phyloP scores from a whole-genome alignment of 2,888 invertebrate genomes.

The Aethes cnicana region DNA sequence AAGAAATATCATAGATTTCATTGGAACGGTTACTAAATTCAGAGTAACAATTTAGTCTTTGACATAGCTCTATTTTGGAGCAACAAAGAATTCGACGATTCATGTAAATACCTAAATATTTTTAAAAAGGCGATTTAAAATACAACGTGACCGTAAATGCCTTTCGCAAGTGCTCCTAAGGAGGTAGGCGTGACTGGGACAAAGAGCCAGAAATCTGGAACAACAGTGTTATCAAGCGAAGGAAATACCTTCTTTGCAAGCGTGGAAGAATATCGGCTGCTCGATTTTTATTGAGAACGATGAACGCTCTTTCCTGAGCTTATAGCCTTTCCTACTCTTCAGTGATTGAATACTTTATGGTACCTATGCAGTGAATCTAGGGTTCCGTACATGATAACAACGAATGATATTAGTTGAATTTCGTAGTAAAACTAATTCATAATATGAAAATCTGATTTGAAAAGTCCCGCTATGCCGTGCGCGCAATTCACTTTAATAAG shows the following conservation, averaged over 20 bases:
- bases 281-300: slow-evolving; percentile 33
- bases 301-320: slow-evolving; percentile 25
- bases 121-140: slow-evolving; percentile 10
- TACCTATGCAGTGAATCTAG: neutral
- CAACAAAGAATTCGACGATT: neutral
- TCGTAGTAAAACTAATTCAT: no score
- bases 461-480: no score
- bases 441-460: no score
- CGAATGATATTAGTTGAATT: no score
- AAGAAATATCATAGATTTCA: neutral
- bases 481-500: no score
- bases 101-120: neutral
- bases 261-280: slow-evolving; percentile 14
- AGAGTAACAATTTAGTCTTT: neutral
- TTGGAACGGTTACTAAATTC: neutral
- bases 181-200: slow-evolving; percentile 61
- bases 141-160: slow-evolving; percentile 35
- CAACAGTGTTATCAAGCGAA: slow-evolving; percentile 49
- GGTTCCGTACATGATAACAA: neutral
- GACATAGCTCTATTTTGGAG: neutral
- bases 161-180: slow-evolving; percentile 44
- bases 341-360: slow-evolving; percentile 28
- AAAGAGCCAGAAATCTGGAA: slow-evolving; percentile 59
- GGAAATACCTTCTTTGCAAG: slow-evolving; percentile 31
- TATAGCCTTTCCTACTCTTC: slow-evolving; percentile 9